Evolutionary conservation across 2,888 invertebrate genomes (phyloP).

Genomic region (Zygothrica quintamaculata): DNA sequence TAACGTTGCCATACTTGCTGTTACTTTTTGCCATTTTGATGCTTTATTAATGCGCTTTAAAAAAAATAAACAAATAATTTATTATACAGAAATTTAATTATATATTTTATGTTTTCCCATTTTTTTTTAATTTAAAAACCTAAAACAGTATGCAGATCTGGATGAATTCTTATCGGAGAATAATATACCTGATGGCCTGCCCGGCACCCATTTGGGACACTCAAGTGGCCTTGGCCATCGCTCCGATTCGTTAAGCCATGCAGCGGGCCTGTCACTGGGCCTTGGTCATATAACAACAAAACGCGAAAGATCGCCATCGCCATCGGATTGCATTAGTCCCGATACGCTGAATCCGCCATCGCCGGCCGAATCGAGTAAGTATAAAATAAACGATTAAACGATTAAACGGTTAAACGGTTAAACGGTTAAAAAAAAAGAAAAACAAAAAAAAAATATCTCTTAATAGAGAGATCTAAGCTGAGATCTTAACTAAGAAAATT

Average conservation of each 20-base stretch:
- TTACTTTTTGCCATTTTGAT: slow-evolving; percentile 23
- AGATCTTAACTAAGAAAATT: too few relatives aligned
- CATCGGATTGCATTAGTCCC: slow-evolving; percentile 94
- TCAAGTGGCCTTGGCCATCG: slow-evolving; percentile 84
- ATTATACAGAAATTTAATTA: too few relatives aligned
- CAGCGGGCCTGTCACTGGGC: slow-evolving; percentile 87
- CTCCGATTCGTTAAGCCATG: slow-evolving; percentile 85
- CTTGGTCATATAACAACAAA: slow-evolving; percentile 90
- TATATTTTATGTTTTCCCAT: too few relatives aligned
- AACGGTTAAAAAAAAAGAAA: too few relatives aligned
- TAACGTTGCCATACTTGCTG: slow-evolving; percentile 4
- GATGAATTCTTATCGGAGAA: slow-evolving; percentile 98
- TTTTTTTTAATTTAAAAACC: too few relatives aligned
- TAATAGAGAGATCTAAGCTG: slow-evolving; percentile 1
- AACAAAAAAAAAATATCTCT: too few relatives aligned
- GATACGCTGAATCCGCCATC: slow-evolving; percentile 95
- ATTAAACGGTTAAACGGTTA: too few relatives aligned
- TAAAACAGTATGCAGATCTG: slow-evolving; percentile 94
- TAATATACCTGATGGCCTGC: slow-evolving; percentile 93
- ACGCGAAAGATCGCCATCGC: slow-evolving; percentile 94
- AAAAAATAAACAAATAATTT: too few relatives aligned
- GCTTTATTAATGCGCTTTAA: slow-evolving; percentile 16
- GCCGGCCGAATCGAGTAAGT: slow-evolving; percentile 95
- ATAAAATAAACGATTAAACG: slow-evolving; percentile 33
- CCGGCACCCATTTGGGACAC: slow-evolving; percentile 86